A percentile compares a stretch with the other conserved stretches of the same genome.
These are phyloP conservation scores for Brenthis hecate DNA, from an alignment of 2,888 invertebrate genomes.

Conservation along the genomic window DNA sequence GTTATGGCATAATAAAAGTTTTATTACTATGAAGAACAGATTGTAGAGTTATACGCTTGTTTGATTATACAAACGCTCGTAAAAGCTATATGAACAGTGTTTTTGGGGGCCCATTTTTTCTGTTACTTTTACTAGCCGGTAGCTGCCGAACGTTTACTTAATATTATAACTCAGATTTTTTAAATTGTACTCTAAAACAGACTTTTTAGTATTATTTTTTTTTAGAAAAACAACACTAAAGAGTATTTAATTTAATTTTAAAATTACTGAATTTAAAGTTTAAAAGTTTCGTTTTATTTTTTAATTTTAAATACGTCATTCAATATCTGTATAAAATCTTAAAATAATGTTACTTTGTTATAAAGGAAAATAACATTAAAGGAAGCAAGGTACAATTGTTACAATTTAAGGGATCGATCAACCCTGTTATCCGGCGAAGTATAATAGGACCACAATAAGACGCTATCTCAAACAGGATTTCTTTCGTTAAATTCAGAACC, in stretches of 20 bases:
- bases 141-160: too few species aligned
- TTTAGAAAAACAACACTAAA: too few species aligned
- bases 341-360: background rate
- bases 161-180: too few species aligned
- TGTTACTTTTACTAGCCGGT: background rate
- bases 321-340: background rate
- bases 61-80: background rate
- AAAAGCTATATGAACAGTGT: background rate
- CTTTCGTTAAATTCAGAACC: constrained; percentile 34
- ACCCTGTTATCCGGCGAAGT: constrained; percentile 30
- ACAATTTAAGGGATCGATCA: constrained; percentile 32
- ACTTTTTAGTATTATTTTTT: too few species aligned
- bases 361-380: constrained; percentile 14
- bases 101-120: background rate
- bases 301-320: too few species aligned
- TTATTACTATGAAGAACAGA: background rate
- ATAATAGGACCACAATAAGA: constrained; percentile 35
- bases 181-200: too few species aligned
- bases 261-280: too few species aligned
- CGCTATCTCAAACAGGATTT: constrained; percentile 36
- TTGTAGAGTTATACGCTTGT: background rate
- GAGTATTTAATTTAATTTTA: too few species aligned
- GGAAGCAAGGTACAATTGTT: constrained; percentile 7
- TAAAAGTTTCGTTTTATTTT: too few species aligned
- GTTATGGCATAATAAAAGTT: background rate